phyloP scores from a whole-genome alignment of 2,113 vertebrate genomes.

The Toxostoma redivivum region DNA sequence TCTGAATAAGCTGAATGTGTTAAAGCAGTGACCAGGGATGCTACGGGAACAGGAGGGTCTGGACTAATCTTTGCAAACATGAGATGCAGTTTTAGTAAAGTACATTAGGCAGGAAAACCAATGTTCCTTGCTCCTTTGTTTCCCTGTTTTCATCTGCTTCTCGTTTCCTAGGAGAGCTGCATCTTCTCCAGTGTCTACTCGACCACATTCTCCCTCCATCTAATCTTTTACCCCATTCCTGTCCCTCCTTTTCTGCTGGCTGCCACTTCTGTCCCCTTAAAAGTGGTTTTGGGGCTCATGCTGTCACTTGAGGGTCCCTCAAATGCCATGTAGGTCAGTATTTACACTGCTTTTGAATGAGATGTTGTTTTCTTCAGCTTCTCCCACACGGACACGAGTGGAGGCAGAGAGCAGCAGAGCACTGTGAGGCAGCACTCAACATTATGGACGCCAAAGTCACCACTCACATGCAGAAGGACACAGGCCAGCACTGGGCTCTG shows the following conservation, averaged over 20 bases:
- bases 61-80: neutral
- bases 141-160: neutral
- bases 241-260: neutral
- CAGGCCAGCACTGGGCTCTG: neutral
- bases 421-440: neutral
- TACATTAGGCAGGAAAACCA: neutral
- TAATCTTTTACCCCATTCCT: neutral
- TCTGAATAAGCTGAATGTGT: neutral
- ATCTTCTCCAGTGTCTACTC: neutral
- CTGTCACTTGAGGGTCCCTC: neutral
- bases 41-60: neutral
- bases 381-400: accelerated
- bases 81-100: neutral
- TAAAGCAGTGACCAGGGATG: neutral
- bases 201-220: neutral
- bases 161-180: neutral
- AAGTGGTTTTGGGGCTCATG: neutral
- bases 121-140: neutral
- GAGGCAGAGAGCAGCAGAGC: neutral
- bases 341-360: neutral
- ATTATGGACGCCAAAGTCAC: neutral
- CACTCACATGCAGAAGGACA: neutral
- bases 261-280: neutral
- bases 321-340: neutral
- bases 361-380: neutral